phyloP scores from a whole-genome alignment of 1,140 invertebrate genomes.

The Cydia fagiglandana region DNA sequence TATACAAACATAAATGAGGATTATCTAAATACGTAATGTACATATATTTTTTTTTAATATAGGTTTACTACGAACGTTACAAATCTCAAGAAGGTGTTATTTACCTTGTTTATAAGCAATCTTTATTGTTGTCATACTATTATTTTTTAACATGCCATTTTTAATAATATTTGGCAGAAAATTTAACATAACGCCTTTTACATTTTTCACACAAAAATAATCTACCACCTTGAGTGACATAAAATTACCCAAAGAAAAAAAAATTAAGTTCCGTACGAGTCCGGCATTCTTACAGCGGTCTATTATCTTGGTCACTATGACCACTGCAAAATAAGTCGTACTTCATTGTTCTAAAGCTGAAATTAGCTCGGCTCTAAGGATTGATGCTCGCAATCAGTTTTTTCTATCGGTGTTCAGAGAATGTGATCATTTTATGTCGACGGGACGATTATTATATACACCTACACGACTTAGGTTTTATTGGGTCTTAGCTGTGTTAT shows the following conservation, averaged over 20 bases:
- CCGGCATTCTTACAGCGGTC: slow-evolving; percentile 8
- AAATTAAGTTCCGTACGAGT: slow-evolving; percentile 1
- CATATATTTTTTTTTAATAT: no score
- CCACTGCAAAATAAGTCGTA: slow-evolving; percentile 40
- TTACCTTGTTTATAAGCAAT: no score
- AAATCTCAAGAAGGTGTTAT: no score
- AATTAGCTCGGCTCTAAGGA: slow-evolving; percentile 28
- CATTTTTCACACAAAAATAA: not conserved
- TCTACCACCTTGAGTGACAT: slow-evolving; percentile 16
- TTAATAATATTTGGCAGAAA: not conserved
- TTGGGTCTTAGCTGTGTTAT: not conserved
- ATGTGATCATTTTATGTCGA: slow-evolving; percentile 45
- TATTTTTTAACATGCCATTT: no score
- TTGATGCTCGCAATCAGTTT: slow-evolving; percentile 51
- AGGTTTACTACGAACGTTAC: no score
- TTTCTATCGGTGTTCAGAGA: slow-evolving; percentile 58
- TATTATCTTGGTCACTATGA: not conserved
- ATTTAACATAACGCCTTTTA: not conserved
- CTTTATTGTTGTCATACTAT: no score
- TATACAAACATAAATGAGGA: no score
- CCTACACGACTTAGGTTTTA: not conserved
- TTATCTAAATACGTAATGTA: no score
- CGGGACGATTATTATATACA: slow-evolving; percentile 9
- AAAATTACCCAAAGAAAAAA: slow-evolving; percentile 1
- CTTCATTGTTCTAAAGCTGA: slow-evolving; percentile 25